Conservation (phyloP, 1,140 invertebrate genomes). For the Cydia pomonella region DNA sequence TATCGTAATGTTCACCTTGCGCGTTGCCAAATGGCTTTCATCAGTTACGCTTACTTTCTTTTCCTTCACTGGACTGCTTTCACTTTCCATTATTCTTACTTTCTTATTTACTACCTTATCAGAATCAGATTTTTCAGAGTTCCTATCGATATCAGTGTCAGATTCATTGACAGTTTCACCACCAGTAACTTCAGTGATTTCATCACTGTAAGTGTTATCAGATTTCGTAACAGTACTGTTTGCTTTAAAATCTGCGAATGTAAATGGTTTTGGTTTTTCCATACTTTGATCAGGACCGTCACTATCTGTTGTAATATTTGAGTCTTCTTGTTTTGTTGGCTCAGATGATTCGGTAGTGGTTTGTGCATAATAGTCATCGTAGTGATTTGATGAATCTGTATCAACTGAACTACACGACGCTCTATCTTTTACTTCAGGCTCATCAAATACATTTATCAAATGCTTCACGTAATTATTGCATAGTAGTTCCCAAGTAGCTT, state of each 20-base stretch:
- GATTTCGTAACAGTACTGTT: constrained; percentile 45
- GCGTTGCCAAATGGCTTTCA: constrained; percentile 69
- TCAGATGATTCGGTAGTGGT: constrained; percentile 42
- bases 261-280: constrained; percentile 74
- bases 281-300: constrained; percentile 51
- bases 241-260: constrained; percentile 76
- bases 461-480: constrained; percentile 79
- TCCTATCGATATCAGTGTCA: constrained; percentile 36
- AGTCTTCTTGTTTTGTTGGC: constrained; percentile 36
- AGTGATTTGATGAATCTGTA: constrained; percentile 76
- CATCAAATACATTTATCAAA: constrained; percentile 68
- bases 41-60: constrained; percentile 48
- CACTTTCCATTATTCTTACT: constrained; percentile 40
- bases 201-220: constrained; percentile 34
- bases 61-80: constrained; percentile 47
- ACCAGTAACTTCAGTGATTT: constrained; percentile 30
- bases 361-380: constrained; percentile 73
- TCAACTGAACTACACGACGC: constrained; percentile 71
- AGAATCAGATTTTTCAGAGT: constrained; percentile 36
- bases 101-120: constrained; percentile 35
- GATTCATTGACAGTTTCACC: constrained; percentile 35
- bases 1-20: constrained; percentile 79
- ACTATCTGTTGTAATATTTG: constrained; percentile 47
- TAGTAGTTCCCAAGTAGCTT: constrained; percentile 82
- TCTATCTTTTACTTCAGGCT: constrained; percentile 66